Evolutionary conservation across 2,113 vertebrate genomes (phyloP).

Genomic region (Ophthalmolycus amberensis): DNA sequence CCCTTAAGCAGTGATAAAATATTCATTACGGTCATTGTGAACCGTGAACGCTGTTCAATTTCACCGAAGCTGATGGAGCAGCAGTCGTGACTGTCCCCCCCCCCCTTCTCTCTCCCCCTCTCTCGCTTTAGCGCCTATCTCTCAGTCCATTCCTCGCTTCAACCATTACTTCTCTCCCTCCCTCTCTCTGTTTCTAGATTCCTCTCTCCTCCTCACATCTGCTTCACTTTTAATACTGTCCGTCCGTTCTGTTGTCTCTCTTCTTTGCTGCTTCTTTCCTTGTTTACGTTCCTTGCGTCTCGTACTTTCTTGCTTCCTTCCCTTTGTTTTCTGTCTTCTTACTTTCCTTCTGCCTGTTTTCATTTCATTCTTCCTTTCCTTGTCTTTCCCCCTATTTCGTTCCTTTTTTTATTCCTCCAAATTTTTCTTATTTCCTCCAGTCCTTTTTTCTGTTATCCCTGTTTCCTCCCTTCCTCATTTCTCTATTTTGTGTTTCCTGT

Average conservation of each 20-base stretch:
- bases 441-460: not conserved
- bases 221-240: not conserved
- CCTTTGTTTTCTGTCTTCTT: not conserved
- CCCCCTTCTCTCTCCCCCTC: not conserved
- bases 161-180: constrained; percentile 10
- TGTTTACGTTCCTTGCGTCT: not conserved
- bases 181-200: constrained; percentile 4
- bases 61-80: constrained; percentile 56
- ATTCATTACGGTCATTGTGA: constrained; percentile 67
- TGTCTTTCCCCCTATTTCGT: not conserved
- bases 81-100: constrained; percentile 59
- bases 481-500: not conserved
- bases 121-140: constrained; percentile 1
- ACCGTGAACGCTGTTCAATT: constrained; percentile 55
- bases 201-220: constrained; percentile 4
- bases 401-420: not conserved
- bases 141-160: constrained; percentile 28
- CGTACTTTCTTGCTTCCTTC: not conserved
- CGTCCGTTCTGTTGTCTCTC: not conserved
- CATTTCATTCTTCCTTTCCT: not conserved
- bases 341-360: not conserved
- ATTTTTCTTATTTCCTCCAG: not conserved
- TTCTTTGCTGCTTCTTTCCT: not conserved
- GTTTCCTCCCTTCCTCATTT: not conserved
- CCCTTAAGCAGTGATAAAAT: constrained; percentile 64